Base-by-base conservation (phyloP, 2,797 vertebrate species). In the Erethizon dorsatum region DNA sequence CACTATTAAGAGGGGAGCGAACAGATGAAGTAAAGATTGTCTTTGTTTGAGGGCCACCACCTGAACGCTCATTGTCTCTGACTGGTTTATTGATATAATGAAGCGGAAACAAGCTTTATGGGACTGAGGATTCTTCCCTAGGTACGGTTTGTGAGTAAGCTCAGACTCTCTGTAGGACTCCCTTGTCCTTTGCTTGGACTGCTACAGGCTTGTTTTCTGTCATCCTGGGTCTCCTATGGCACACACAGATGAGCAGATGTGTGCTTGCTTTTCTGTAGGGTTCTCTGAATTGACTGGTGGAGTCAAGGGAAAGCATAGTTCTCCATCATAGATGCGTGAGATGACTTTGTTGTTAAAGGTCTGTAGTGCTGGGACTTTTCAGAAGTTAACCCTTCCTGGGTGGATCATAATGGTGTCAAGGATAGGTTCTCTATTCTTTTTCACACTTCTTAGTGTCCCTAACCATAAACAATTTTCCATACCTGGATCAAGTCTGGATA, bases 61-160 rank as follows among this genome's bases (percentile, higher is more conserved):
- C 22, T 59, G 50, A 87, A 84, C 84, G 83, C 9, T 93, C 54
- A 86, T 45, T 73, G 37, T 71, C 71, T 96, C 61, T 82, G 75
- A 2, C 17, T 84, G 17, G 37, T 47, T 73, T 78, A 37, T 37
- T 80, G 71, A 79, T 47, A 14, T 7, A 61, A 14, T 20, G 87
- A 80, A 91, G n/a, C 33, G 56, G 22, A 94, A 57, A 22, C 15
- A 57, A 61, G 4, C n/a, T 83, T 45, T 6, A 0, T 31, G 17
- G 83, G 15, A 50, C 15, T 77, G 47, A 88, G 13, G 26, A n/a
- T 45, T 87, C 65, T 59, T 17, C 26, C 31, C 41, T 5, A 28
- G 67, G 14, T 33, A n/a, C 1, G 33, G 3, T 71, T 28, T 90
- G 20, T 37, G 61, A 59, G 28, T 78, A 11, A 61, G 31, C n/a